Evolutionary conservation across 2,797 vertebrate species (phyloP), one percentile per base, ranked within the genome.

Genomic region (Coendou prehensilis): DNA sequence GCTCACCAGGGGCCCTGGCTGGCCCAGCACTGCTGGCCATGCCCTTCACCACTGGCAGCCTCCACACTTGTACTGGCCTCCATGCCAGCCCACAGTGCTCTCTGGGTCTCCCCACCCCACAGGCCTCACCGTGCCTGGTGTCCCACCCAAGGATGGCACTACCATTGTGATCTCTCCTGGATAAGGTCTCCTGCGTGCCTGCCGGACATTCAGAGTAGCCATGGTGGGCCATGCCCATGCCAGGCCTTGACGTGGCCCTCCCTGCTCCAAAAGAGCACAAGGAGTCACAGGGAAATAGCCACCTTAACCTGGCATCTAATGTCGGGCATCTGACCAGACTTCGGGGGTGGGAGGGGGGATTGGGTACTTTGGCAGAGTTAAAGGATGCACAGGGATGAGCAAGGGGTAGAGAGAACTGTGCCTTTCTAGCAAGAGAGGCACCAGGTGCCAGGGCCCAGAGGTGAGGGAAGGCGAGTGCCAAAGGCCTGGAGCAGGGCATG

Each of bases 401-500:
- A 30, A 1, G 15, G 57, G 61, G 61, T 18, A 30, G n/a, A 54
- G 45, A 5, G 23, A 15, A 26, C 15, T 18, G 18, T 22, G 33
- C 0, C 7, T 59, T 91, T 28, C 57, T 56, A 52, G 14, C 9
- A 9, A 82, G 20, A 47, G 9, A n/a, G 54, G 59, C 17, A 18
- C 54, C 59, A 4, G 2, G 14, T 14, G 6, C 57, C 13, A 17
- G 59, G 30, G 41, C n/a, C 10, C 20, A 22, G 47, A 54, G 50
- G 30, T 28, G 28, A 89, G 63, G 37, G 33, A 13, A 20, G 6
- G 22, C 28, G 11, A 6, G 4, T 2, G 5, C 57, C 71, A 30
- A 3, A 18, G 89, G 30, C 20, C n/a, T 0, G 11, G 69, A 22
- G 20, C 6, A 28, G 1, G n/a, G 23, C 14, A 1, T 0, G 10